These are phyloP conservation scores for Chaetophractus vellerosus DNA, from an alignment of 2,797 vertebrate genomes.

Conservation along the genomic window DNA sequence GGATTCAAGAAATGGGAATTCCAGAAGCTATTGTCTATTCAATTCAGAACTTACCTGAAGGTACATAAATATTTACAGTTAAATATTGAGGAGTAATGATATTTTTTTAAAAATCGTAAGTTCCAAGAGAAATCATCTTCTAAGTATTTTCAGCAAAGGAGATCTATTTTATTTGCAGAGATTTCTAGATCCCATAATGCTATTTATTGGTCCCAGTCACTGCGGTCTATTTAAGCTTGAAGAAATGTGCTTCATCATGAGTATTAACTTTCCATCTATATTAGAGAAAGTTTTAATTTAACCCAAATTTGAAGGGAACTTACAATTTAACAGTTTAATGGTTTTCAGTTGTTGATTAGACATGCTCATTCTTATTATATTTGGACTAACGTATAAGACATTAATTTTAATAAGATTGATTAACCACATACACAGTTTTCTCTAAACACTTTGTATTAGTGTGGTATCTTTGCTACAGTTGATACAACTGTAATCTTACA, in stretches of 20 bases:
- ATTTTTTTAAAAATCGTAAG: neutral
- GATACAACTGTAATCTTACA: too few species aligned
- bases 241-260: conserved; percentile 36
- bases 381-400: conserved; percentile 11
- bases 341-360: conserved; percentile 41
- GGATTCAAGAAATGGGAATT: conserved; percentile 99
- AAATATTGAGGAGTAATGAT: conserved; percentile 54
- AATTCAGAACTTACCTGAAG: conserved; percentile 96
- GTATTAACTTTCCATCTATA: conserved; percentile 47
- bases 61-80: conserved; percentile 87
- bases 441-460: too few species aligned
- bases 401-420: too few species aligned
- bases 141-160: conserved; percentile 33
- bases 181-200: neutral
- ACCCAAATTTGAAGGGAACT: conserved; percentile 30
- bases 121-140: conserved; percentile 17
- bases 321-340: conserved; percentile 19
- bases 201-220: conserved; percentile 48
- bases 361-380: conserved; percentile 8
- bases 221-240: conserved; percentile 42
- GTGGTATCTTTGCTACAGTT: too few species aligned
- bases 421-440: too few species aligned
- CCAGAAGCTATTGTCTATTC: conserved; percentile 97
- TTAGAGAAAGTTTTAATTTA: conserved; percentile 52
- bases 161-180: conserved; percentile 51